phyloP scores from a whole-genome alignment of 2,888 invertebrate genomes.

The Drosophila affinis region DNA sequence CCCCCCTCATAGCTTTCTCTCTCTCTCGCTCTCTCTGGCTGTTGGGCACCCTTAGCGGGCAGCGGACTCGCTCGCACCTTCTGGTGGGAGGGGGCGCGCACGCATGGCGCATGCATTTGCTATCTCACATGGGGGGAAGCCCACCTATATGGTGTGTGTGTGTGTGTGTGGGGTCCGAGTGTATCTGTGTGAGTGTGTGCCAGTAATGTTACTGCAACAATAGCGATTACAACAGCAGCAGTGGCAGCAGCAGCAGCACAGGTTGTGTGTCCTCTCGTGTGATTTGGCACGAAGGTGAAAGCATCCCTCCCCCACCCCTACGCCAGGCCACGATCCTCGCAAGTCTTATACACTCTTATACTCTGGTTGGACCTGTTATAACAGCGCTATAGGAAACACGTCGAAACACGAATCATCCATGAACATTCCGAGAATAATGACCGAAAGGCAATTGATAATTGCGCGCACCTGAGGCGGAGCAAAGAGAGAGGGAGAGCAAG shows the following conservation, averaged over 20 bases:
- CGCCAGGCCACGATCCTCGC: constrained; percentile 56
- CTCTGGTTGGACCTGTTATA: background rate
- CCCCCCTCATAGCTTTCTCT: constrained; percentile 46
- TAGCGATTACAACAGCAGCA: constrained; percentile 59
- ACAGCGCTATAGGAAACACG: constrained; percentile 9
- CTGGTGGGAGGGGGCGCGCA: constrained; percentile 48
- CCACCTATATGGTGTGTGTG: constrained; percentile 16
- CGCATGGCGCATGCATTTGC: constrained; percentile 79
- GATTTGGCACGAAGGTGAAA: constrained; percentile 48
- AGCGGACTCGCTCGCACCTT: constrained; percentile 51
- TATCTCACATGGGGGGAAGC: constrained; percentile 61
- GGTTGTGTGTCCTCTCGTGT: constrained; percentile 41
- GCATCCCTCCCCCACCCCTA: background rate
- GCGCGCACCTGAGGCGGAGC: constrained; percentile 65
- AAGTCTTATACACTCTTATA: constrained; percentile 58
- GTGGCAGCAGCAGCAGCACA: constrained; percentile 20
- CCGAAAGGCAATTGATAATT: constrained; percentile 66
- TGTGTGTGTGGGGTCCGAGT: background rate
- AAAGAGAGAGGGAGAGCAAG: background rate
- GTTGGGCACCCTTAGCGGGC: constrained; percentile 26
- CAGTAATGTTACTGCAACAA: constrained; percentile 79
- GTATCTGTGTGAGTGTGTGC: constrained; percentile 48
- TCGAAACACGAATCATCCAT: constrained; percentile 5
- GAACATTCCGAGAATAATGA: constrained; percentile 33
- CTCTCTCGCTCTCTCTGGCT: constrained; percentile 58